Conservation (phyloP, 2,888 invertebrate species). For the Drosophila gaucha region DNA sequence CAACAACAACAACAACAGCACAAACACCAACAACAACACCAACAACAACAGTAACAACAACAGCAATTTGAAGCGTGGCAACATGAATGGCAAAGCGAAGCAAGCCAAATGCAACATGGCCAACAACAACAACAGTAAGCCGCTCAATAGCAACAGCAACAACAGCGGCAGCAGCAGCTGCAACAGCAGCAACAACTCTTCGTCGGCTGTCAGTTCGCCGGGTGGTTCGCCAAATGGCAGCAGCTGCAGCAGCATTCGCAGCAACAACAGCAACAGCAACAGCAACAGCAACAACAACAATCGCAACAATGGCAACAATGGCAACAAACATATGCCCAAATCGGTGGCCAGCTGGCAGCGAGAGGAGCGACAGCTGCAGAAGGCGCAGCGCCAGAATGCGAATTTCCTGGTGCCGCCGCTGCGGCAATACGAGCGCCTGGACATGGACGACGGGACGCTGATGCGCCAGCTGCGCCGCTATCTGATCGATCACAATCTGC, state of each 20-base stretch:
- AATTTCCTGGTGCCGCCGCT: slow-evolving; percentile 82
- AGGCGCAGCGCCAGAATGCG: slow-evolving; percentile 23
- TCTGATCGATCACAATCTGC: slow-evolving; percentile 87
- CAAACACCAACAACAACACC: neutral
- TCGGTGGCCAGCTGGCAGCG: slow-evolving; percentile 14
- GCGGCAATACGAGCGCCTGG: slow-evolving; percentile 75
- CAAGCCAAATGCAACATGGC: slow-evolving; percentile 37
- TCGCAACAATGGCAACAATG: slow-evolving; percentile 25
- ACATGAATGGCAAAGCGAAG: slow-evolving; percentile 22
- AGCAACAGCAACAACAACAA: neutral
- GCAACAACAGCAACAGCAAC: slow-evolving; percentile 26
- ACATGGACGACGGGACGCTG: slow-evolving; percentile 86
- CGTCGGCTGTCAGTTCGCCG: slow-evolving; percentile 75
- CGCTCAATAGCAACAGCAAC: slow-evolving; percentile 10
- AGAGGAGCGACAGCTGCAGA: slow-evolving; percentile 18
- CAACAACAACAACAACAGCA: slow-evolving; percentile 12
- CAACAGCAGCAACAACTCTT: slow-evolving; percentile 28
- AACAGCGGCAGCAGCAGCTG: slow-evolving; percentile 27
- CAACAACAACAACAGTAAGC: slow-evolving; percentile 23
- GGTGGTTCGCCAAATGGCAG: slow-evolving; percentile 72
- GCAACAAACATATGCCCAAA: too few relatives aligned
- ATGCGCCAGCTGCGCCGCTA: slow-evolving; percentile 87
- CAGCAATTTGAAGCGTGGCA: slow-evolving; percentile 20
- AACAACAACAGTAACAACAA: slow-evolving; percentile 6
- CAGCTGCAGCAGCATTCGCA: slow-evolving; percentile 56